Percentiles rank a stretch among this genome's conserved stretches.
phyloP scores from a whole-genome alignment of 2,888 invertebrate genomes.

The Acanthosepion pharaonis region DNA sequence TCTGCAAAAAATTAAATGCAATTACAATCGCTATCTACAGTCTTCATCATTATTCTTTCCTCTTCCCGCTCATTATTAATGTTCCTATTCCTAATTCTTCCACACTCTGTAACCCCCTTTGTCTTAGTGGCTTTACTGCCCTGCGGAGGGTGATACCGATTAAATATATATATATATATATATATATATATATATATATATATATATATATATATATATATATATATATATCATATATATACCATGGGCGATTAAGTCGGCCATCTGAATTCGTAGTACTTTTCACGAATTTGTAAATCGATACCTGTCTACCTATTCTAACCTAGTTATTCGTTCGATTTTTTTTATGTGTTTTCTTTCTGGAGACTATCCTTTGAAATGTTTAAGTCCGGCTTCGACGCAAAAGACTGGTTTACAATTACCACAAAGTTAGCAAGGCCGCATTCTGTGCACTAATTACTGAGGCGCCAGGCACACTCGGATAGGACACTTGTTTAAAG shows the following conservation, averaged over 20 bases:
- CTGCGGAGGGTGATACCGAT: no score
- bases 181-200: no score
- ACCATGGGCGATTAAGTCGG: not conserved
- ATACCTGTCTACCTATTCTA: not conserved
- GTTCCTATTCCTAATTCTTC: no score
- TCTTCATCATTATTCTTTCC: no score
- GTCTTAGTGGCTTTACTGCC: no score
- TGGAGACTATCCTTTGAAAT: not conserved
- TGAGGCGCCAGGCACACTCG: constrained; percentile 20
- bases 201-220: not conserved
- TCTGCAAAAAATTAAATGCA: no score
- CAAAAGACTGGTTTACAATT: not conserved
- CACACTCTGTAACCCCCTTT: no score
- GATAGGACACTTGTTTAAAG: not conserved
- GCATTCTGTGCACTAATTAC: not conserved
- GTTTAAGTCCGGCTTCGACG: not conserved
- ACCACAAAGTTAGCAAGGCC: not conserved
- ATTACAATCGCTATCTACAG: no score
- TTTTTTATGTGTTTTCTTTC: not conserved
- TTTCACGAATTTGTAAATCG: not conserved
- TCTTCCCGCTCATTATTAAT: no score
- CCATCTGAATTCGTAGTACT: not conserved
- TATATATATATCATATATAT: not conserved
- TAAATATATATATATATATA: no score
- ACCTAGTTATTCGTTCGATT: not conserved